Evolutionary conservation across 1,140 invertebrate genomes (phyloP).

Genomic region (Nymphalis io): DNA sequence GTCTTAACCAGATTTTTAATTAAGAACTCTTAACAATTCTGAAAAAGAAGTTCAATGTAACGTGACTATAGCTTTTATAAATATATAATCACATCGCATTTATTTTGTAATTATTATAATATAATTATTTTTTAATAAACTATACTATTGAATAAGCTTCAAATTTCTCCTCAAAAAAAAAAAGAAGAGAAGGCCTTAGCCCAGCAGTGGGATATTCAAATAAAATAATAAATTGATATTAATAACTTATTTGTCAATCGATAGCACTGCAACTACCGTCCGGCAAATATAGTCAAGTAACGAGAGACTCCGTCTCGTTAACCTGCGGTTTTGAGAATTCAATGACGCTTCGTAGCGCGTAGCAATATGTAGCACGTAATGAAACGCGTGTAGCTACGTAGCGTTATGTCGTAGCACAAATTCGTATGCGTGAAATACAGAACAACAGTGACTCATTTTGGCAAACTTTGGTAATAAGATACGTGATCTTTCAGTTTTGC

Average conservation of each 20-base stretch:
- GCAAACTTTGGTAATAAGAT: conserved; percentile 12
- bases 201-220: too few relatives aligned
- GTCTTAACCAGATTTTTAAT: not conserved
- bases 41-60: too few relatives aligned
- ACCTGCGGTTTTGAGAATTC: not conserved
- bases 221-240: too few relatives aligned
- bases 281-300: not conserved
- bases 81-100: too few relatives aligned
- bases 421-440: conserved; percentile 7
- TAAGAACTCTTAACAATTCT: too few relatives aligned
- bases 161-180: too few relatives aligned
- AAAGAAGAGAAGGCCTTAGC: too few relatives aligned
- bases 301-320: not conserved
- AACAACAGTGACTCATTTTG: conserved; percentile 5
- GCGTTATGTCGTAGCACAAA: not conserved
- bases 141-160: too few relatives aligned
- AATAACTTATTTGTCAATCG: too few relatives aligned
- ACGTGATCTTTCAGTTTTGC: not conserved
- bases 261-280: not conserved
- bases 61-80: too few relatives aligned
- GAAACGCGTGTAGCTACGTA: conserved; percentile 2
- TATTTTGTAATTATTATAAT: too few relatives aligned
- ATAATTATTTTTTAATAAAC: too few relatives aligned
- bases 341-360: conserved; percentile 6
- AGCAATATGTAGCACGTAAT: conserved; percentile 1